A percentile compares a stretch with the other conserved stretches of the same genome.
Evolutionary conservation across 37 sponge, comb jelly and placozoan species (phyloP).

Genomic region (Aplysina aerophoba): DNA sequence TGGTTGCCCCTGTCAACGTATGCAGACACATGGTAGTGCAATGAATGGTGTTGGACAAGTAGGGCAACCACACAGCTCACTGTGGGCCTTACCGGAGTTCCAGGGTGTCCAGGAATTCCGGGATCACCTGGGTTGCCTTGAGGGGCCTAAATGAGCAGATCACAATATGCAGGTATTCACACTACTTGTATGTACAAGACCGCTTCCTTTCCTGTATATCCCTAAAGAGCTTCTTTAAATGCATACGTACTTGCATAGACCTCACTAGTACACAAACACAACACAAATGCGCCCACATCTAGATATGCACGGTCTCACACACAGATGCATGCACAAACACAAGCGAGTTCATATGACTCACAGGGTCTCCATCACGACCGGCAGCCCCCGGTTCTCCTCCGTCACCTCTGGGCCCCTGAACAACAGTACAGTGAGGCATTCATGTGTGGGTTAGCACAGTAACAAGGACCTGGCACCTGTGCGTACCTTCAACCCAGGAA

Average conservation of each 20-base stretch:
- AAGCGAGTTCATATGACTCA: not conserved
- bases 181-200: too few relatives aligned
- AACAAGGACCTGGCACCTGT: not conserved
- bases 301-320: too few relatives aligned
- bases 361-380: not conserved
- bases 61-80: not conserved
- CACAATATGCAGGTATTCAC: too few relatives aligned
- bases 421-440: not conserved
- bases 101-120: constrained; percentile 69
- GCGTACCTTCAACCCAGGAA: not conserved
- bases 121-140: constrained; percentile 46
- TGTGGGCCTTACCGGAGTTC: constrained; percentile 52
- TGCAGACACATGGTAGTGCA: not conserved
- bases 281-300: too few relatives aligned
- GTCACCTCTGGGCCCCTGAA: not conserved
- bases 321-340: too few relatives aligned
- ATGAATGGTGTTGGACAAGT: not conserved
- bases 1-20: constrained; percentile 51
- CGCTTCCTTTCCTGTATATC: too few relatives aligned
- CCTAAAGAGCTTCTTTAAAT: too few relatives aligned
- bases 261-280: too few relatives aligned
- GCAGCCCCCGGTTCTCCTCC: not conserved
- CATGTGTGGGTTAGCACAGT: not conserved
- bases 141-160: not conserved
- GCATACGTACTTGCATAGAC: too few relatives aligned